phyloP scores from a whole-genome alignment of 2,888 invertebrate species.

The Sphaerophoria taeniata region DNA sequence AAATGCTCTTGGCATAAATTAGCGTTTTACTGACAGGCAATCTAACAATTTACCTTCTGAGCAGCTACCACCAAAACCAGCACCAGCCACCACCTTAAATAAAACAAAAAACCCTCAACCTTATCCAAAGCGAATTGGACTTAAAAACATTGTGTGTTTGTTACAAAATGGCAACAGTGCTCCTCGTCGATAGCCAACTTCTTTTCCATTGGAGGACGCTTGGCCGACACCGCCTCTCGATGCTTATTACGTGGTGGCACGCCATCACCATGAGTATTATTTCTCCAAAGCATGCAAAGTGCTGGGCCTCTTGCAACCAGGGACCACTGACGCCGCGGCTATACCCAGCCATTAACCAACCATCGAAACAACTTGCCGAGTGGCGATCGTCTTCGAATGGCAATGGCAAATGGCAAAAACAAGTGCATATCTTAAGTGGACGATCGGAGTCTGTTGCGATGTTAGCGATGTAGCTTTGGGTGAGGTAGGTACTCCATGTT shows the following conservation, averaged over 20 bases:
- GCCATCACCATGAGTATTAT: conserved; percentile 75
- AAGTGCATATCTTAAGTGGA: conserved; percentile 72
- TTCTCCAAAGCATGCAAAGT: conserved; percentile 71
- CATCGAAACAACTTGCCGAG: conserved; percentile 62
- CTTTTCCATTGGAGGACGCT: conserved; percentile 74
- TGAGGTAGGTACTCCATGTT: background rate
- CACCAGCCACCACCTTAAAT: conserved; percentile 15
- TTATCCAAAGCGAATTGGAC: conserved; percentile 51
- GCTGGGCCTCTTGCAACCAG: conserved; percentile 61
- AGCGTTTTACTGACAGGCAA: conserved; percentile 74
- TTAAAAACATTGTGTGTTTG: conserved; percentile 41
- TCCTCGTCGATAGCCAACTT: conserved; percentile 56
- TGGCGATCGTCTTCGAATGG: conserved; percentile 53
- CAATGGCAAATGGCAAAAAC: conserved; percentile 74
- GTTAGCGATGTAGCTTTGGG: conserved; percentile 3
- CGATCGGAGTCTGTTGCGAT: conserved; percentile 37
- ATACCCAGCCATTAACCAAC: conserved; percentile 58
- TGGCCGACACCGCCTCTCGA: conserved; percentile 73
- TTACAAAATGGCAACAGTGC: conserved; percentile 73
- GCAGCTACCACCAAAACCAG: conserved; percentile 59
- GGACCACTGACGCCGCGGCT: conserved; percentile 23
- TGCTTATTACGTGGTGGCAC: conserved; percentile 74
- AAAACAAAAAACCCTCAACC: conserved; percentile 50
- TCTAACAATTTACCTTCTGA: conserved; percentile 74
- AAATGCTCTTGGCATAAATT: conserved; percentile 73